These are phyloP conservation scores for Corynorhinus townsendii DNA, from an alignment of 2,113 vertebrate species.

Conservation along the genomic window DNA sequence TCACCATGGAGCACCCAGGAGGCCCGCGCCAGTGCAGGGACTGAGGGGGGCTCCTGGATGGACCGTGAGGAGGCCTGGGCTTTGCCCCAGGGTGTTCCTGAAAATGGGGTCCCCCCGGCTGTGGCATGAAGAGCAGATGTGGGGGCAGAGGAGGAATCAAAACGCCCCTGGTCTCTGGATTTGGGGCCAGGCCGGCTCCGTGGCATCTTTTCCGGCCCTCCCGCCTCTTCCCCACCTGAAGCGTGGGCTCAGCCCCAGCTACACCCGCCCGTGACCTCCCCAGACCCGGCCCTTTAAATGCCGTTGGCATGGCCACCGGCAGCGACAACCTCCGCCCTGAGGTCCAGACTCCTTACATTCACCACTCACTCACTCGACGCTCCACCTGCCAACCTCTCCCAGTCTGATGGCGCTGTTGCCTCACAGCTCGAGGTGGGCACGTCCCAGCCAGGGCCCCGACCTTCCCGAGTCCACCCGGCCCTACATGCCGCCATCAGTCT, in stretches of 20 bases:
- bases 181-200: fast-evolving
- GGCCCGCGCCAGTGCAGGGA: not conserved
- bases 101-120: not conserved
- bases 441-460: not conserved
- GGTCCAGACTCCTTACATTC: fast-evolving
- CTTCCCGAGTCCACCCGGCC: not conserved
- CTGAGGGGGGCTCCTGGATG: not conserved
- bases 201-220: not conserved
- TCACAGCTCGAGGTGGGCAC: fast-evolving
- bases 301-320: too few relatives aligned
- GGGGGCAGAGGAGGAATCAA: not conserved
- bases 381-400: fast-evolving
- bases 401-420: fast-evolving
- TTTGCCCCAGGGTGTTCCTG: not conserved
- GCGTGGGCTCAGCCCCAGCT: not conserved
- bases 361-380: not conserved
- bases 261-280: fast-evolving
- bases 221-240: fast-evolving
- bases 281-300: not conserved
- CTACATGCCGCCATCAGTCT: fast-evolving
- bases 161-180: fast-evolving
- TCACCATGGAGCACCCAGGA: fast-evolving
- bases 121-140: fast-evolving
- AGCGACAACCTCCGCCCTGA: not conserved
- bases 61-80: not conserved